Evolutionary conservation across 2,113 vertebrate genomes (phyloP), one percentile per base, ranked within the genome.

Genomic region (Parus major): DNA sequence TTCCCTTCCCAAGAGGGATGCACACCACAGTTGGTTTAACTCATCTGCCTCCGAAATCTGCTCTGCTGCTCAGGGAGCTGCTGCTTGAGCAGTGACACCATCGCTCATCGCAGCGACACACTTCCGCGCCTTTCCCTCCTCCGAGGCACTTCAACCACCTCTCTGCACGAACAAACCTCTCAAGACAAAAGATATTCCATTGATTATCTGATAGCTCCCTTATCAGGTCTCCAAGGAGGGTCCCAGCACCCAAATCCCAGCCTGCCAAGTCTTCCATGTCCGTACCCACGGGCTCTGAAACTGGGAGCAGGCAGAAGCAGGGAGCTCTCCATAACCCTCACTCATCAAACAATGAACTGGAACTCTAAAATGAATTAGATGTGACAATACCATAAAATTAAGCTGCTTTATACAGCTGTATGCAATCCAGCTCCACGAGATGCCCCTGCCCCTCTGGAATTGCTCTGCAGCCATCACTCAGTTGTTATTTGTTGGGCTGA

Each of bases 331-430:
- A 28, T 6, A 39, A 72, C 2, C 50, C 50, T 6, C 15, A 0
- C 27, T 57, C 4, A 12, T 42, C 76, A 86, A 65, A 82, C 71
- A 92, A 88, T 69, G 41, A 39, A 47, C 47, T 73, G 46, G 19
- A 35, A 65, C 35, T 75, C 64, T 2, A 41, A 36, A 55, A 41
- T 39, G 33, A 89, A 90, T 61, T 56, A 80, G 52, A 78, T 64
- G 86, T 72, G 90, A 78, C 90, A 86, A 65, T 73, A 81, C 82
- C 88, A 93, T 77, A 94, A 93, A 83, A 93, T 59, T 11, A 63
- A 47, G 59, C 42, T 69, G 22, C 60, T 84, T 79, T 42, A 61
- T 39, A 20, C 82, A 93, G 92, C 90, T 94, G 85, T 29, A 85
- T 46, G 24, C 52, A 90, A 90, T 66, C 24, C 50, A 86, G 76